These are phyloP conservation scores for Alentia gelatinosa DNA, from an alignment of 2,888 invertebrate genomes.

Conservation along the genomic window DNA sequence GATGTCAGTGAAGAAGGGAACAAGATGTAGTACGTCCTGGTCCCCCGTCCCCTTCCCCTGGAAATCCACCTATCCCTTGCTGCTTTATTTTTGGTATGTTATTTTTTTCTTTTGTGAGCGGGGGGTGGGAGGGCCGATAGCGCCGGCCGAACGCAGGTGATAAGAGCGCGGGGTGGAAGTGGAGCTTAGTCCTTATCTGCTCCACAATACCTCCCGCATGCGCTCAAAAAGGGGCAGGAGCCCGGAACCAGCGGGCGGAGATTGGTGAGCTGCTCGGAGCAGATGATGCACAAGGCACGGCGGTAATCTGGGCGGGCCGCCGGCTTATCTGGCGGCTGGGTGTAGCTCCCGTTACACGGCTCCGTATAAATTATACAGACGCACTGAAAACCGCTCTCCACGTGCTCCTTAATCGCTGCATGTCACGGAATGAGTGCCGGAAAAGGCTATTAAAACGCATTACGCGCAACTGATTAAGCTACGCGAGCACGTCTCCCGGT, in stretches of 20 bases:
- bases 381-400: not conserved
- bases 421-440: not conserved
- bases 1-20: conserved; percentile 8
- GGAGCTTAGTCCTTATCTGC: not conserved
- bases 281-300: not conserved
- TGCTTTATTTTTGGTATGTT: no score
- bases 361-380: not conserved
- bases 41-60: no score
- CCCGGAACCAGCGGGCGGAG: not conserved
- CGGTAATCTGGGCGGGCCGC: not conserved
- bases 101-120: no score
- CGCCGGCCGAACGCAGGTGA: not conserved
- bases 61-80: not conserved
- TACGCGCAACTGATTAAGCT: not conserved
- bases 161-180: not conserved
- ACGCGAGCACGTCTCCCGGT: no score
- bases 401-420: not conserved
- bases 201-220: not conserved
- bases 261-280: not conserved
- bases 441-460: not conserved
- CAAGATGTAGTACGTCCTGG: conserved; percentile 27
- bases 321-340: not conserved
- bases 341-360: not conserved
- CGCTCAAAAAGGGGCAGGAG: not conserved
- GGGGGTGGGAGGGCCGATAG: not conserved